Percentiles rank a stretch among this genome's conserved stretches.
These are phyloP conservation scores for Pristionchus japonicus DNA, from an alignment of 2,888 invertebrate genomes.

Conservation along the genomic window DNA sequence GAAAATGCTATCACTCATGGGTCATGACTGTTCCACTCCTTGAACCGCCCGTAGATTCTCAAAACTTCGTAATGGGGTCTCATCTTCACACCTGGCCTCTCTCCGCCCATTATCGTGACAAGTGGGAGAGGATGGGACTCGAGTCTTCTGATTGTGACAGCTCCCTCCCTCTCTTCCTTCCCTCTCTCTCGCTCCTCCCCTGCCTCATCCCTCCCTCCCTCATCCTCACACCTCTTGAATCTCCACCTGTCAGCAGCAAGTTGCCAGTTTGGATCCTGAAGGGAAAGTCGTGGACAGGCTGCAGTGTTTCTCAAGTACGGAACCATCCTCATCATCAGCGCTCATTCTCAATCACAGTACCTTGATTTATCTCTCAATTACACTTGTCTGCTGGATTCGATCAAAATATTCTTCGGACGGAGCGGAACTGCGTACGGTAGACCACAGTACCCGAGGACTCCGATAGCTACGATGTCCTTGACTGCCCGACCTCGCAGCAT, in stretches of 20 bases:
- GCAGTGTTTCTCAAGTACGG: too few relatives aligned
- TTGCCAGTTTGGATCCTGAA: not conserved
- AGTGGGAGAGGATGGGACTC: not conserved
- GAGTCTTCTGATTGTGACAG: constrained; percentile 28
- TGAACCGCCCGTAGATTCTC: too few relatives aligned
- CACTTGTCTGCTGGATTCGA: too few relatives aligned
- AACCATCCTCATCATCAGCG: too few relatives aligned
- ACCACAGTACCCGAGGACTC: not conserved
- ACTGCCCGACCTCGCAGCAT: not conserved
- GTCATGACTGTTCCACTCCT: too few relatives aligned
- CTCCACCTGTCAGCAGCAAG: not conserved
- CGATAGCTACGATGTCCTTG: not conserved
- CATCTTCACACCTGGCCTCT: not conserved
- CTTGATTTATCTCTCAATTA: too few relatives aligned
- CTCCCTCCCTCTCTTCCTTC: not conserved
- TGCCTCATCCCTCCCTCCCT: not conserved
- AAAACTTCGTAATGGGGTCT: not conserved
- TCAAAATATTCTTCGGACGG: too few relatives aligned
- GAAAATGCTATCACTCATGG: too few relatives aligned
- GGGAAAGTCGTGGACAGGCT: too few relatives aligned
- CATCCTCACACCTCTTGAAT: not conserved
- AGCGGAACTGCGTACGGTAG: not conserved
- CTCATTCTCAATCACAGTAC: too few relatives aligned
- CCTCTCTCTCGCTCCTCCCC: too few relatives aligned
- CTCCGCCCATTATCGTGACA: constrained; percentile 36